A percentile compares a stretch with the other conserved stretches of the same genome.
phyloP scores from a whole-genome alignment of 2,797 vertebrate genomes.

The Scleropages formosus region DNA sequence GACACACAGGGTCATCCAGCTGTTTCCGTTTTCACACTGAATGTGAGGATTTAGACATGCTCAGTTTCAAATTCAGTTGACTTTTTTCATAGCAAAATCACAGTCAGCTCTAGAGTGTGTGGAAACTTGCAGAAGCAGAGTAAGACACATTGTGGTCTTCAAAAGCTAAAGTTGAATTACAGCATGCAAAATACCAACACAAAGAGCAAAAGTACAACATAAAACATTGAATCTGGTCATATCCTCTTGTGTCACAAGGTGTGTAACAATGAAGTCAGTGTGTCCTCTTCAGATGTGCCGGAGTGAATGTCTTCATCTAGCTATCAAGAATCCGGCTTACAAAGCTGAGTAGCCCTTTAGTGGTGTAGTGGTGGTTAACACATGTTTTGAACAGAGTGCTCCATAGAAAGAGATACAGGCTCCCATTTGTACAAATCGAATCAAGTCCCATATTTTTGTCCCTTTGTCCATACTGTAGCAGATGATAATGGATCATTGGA shows the following conservation, averaged over 20 bases:
- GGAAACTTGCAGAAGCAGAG: too few relatives aligned
- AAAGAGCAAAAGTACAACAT: neutral
- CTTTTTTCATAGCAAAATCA: too few relatives aligned
- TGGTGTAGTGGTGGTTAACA: constrained; percentile 78
- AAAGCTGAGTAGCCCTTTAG: constrained; percentile 71
- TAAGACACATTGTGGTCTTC: too few relatives aligned
- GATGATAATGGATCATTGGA: constrained; percentile 62
- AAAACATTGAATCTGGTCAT: neutral
- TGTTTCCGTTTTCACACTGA: too few relatives aligned
- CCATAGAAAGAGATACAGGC: constrained; percentile 61
- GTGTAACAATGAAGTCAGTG: neutral
- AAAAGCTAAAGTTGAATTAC: too few relatives aligned
- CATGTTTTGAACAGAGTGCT: constrained; percentile 73
- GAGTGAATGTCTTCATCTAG: constrained; percentile 38
- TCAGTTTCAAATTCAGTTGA: too few relatives aligned
- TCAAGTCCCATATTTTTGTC: constrained; percentile 62
- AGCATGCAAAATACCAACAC: too few relatives aligned
- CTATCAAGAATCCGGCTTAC: constrained; percentile 26
- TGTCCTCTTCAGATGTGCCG: constrained; percentile 17
- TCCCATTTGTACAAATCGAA: constrained; percentile 77
- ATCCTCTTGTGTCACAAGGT: too few relatives aligned
- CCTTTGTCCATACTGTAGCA: constrained; percentile 66
- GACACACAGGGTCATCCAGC: too few relatives aligned
- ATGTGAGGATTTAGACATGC: too few relatives aligned
- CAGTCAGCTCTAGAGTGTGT: too few relatives aligned